phyloP scores from a whole-genome alignment of 1,140 invertebrate genomes.

The Globodera rostochiensis region DNA sequence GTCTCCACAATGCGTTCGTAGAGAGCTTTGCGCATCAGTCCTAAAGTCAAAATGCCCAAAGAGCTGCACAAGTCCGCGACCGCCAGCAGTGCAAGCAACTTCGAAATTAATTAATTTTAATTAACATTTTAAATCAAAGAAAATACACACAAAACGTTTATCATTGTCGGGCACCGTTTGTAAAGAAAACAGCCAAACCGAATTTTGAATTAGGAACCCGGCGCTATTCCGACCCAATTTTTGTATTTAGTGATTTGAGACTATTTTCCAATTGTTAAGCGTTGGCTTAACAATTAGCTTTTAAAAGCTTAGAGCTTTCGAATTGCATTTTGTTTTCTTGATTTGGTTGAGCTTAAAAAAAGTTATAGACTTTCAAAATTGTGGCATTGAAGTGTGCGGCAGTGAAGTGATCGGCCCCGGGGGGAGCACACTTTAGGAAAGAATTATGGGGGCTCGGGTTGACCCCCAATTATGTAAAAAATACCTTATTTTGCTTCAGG shows the following conservation, averaged over 20 bases:
- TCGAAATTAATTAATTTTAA: too few species aligned
- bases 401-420: too few species aligned
- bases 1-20: constrained; percentile 34
- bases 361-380: background rate
- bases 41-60: constrained; percentile 33
- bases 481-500: constrained; percentile 2
- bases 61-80: constrained; percentile 41
- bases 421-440: too few species aligned
- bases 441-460: background rate
- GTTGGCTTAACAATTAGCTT: background rate
- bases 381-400: too few species aligned
- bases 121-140: too few species aligned
- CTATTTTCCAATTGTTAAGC: constrained; percentile 3
- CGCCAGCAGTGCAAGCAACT: constrained; percentile 38
- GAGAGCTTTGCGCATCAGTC: constrained; percentile 37
- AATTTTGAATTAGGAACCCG: too few species aligned
- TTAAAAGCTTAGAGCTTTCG: constrained; percentile 6
- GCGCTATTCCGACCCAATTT: too few species aligned
- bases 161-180: too few species aligned
- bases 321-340: too few species aligned
- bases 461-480: constrained; percentile 32
- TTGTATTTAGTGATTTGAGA: too few species aligned
- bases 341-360: background rate
- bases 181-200: too few species aligned
- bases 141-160: too few species aligned